phyloP scores from a whole-genome alignment of 2,888 invertebrate species.

The Agrilus cyanescens region DNA sequence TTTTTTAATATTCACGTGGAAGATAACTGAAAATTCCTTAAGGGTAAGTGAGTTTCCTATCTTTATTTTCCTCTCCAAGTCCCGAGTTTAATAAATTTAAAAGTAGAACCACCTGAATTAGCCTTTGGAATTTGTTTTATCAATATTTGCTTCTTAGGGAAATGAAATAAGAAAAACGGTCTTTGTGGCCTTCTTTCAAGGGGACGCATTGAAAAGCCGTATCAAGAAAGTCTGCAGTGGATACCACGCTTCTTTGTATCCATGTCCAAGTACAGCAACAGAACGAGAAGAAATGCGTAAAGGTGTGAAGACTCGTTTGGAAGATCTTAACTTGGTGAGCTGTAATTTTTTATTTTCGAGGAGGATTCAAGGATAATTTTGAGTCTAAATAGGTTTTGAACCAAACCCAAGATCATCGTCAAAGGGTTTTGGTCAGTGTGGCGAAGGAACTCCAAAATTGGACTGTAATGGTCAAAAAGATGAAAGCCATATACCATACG shows the following conservation, averaged over 20 bases:
- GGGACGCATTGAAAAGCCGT: constrained; percentile 76
- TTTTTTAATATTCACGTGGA: no score
- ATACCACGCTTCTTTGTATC: constrained; percentile 83
- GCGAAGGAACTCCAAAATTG: constrained; percentile 80
- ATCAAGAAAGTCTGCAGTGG: constrained; percentile 89
- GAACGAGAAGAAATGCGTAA: constrained; percentile 82
- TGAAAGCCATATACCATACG: constrained; percentile 91
- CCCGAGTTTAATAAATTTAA: background rate
- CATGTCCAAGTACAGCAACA: constrained; percentile 73
- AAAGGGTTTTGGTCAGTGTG: constrained; percentile 71
- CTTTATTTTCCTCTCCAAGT: no score
- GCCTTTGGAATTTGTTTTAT: no score
- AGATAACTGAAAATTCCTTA: no score
- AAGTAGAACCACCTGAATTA: no score
- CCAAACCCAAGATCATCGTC: constrained; percentile 80
- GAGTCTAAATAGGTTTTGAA: constrained; percentile 52
- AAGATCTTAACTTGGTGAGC: constrained; percentile 67
- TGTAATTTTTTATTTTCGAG: constrained; percentile 6
- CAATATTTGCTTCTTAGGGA: constrained; percentile 44
- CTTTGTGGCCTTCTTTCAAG: constrained; percentile 81
- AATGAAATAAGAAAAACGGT: constrained; percentile 80
- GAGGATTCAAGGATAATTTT: background rate
- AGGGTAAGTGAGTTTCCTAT: no score
- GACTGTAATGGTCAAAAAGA: constrained; percentile 76
- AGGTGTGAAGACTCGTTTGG: constrained; percentile 76